A percentile compares a stretch with the other conserved stretches of the same genome.
phyloP scores from a whole-genome alignment of 2,888 invertebrate species.

The Microplitis deprimator region DNA sequence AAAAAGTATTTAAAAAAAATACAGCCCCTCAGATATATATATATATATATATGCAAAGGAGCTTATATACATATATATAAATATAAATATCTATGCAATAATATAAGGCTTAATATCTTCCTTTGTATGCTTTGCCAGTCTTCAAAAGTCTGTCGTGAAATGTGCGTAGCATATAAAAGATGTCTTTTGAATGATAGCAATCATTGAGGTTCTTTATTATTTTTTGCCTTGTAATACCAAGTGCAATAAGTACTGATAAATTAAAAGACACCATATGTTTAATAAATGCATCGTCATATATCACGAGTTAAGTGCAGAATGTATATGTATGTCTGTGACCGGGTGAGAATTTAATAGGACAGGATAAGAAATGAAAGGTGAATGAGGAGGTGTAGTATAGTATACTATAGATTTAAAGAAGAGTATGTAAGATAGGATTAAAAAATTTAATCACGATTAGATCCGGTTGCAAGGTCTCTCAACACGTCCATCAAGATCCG shows the following conservation, averaged over 20 bases:
- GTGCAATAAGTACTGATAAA: neutral
- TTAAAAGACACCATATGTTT: neutral
- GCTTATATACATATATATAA: neutral
- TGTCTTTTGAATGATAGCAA: conserved; percentile 15
- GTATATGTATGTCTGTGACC: neutral
- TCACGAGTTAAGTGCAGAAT: neutral
- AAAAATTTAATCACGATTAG: conserved; percentile 43
- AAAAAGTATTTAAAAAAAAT: conserved; percentile 8
- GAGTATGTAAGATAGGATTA: neutral
- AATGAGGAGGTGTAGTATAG: neutral
- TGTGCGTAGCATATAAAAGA: neutral
- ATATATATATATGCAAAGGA: neutral
- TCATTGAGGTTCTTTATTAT: neutral
- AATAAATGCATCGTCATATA: neutral
- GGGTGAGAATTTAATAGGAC: neutral
- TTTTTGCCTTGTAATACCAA: conserved; percentile 5
- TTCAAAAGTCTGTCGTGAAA: neutral
- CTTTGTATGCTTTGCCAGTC: neutral
- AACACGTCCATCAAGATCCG: conserved; percentile 37
- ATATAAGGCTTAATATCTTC: neutral
- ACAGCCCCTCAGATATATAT: conserved; percentile 6
- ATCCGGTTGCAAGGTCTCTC: conserved; percentile 47
- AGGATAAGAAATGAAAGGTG: neutral
- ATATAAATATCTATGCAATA: neutral
- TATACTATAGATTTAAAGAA: neutral